Evolutionary conservation across 2,113 vertebrate species (phyloP).

Genomic region (Chaetura pelagica): DNA sequence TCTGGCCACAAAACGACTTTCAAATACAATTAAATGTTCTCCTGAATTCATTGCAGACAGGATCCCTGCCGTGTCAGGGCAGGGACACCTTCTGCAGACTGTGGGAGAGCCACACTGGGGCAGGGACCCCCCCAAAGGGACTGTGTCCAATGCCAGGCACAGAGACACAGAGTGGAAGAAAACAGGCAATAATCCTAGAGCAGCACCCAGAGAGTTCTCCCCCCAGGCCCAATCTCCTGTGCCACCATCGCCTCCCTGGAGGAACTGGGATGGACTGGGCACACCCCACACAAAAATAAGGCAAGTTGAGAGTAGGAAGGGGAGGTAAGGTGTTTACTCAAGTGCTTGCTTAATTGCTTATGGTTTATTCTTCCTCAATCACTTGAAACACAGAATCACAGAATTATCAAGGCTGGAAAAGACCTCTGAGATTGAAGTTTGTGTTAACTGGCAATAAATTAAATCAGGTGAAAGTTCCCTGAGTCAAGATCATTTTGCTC

Average conservation of each 20-base stretch:
- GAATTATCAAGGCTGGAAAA: too few species aligned
- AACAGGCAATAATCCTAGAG: fast-evolving
- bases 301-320: not conserved
- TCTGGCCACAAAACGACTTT: not conserved
- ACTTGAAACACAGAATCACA: not conserved
- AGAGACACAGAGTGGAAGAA: not conserved
- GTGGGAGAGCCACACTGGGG: not conserved
- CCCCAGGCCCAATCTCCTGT: not conserved
- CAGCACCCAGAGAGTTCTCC: not conserved
- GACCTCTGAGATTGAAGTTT: not conserved
- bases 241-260: not conserved
- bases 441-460: not conserved
- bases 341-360: not conserved
- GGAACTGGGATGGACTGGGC: fast-evolving
- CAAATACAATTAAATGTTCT: not conserved
- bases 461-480: not conserved
- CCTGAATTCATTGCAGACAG: not conserved
- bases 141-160: not conserved
- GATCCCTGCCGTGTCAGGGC: not conserved
- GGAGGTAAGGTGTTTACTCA: not conserved
- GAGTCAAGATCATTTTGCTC: not conserved
- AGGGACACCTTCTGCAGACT: not conserved
- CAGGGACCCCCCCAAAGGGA: not conserved
- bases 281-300: not conserved
- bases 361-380: not conserved